These are phyloP conservation scores for Clarias magur DNA, from an alignment of 2,113 vertebrate genomes.

Conservation along the genomic window DNA sequence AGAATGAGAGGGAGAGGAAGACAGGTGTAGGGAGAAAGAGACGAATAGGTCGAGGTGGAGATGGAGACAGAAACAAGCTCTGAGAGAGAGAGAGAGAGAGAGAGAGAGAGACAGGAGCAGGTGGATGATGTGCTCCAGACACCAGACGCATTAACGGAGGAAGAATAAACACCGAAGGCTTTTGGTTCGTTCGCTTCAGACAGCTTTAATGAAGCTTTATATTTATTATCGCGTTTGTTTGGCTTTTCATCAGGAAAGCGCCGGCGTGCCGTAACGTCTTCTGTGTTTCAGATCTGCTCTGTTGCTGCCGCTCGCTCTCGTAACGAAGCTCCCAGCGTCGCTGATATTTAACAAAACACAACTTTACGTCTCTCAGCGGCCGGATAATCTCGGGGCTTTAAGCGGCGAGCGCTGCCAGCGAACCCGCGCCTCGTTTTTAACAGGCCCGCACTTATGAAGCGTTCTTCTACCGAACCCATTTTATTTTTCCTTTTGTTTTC, in stretches of 20 bases:
- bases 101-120: too few species aligned
- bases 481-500: conserved; percentile 47
- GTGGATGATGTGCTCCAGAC: not conserved
- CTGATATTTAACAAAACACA: conserved; percentile 39
- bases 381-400: conserved; percentile 28
- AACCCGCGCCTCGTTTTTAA: conserved; percentile 42
- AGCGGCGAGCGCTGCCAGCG: conserved; percentile 34
- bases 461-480: conserved; percentile 46
- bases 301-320: conserved; percentile 7
- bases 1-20: not conserved
- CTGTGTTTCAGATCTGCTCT: not conserved
- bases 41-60: not conserved
- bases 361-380: conserved; percentile 32
- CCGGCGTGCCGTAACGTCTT: not conserved
- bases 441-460: conserved; percentile 49
- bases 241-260: not conserved
- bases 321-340: conserved; percentile 10
- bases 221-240: not conserved
- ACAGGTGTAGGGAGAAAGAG: not conserved
- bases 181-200: not conserved
- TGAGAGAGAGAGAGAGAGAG: not conserved
- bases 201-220: not conserved
- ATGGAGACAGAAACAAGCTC: not conserved
- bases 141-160: not conserved
- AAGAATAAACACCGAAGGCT: not conserved